phyloP scores from a whole-genome alignment of 2,888 invertebrate species.

The Cephus sareptanus region DNA sequence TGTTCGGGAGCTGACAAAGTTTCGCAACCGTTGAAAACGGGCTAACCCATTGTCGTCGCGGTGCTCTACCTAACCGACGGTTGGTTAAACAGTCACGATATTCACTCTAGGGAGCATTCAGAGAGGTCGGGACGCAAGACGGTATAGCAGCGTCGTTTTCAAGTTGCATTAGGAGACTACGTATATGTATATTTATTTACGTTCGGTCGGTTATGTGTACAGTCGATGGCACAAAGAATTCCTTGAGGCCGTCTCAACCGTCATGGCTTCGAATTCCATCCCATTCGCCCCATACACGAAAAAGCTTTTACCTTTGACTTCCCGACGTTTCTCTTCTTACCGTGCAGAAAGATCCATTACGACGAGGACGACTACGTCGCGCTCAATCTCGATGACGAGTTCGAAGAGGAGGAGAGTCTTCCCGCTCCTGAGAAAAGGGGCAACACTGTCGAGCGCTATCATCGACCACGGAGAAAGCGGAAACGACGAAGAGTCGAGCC shows the following conservation, averaged over 20 bases:
- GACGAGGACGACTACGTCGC: slow-evolving; percentile 69
- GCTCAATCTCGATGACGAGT: slow-evolving; percentile 67
- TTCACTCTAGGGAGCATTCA: neutral
- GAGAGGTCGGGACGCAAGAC: neutral
- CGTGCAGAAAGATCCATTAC: slow-evolving; percentile 65
- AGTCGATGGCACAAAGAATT: neutral
- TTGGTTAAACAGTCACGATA: neutral
- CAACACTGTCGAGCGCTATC: slow-evolving; percentile 44
- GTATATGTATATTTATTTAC: neutral
- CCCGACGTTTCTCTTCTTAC: neutral
- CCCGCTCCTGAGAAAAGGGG: slow-evolving; percentile 23
- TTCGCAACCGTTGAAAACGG: neutral
- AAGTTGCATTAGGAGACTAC: neutral
- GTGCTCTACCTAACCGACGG: neutral
- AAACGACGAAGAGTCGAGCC: slow-evolving; percentile 57
- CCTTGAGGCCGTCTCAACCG: neutral
- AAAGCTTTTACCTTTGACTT: neutral
- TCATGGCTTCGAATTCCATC: neutral
- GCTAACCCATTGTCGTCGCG: neutral
- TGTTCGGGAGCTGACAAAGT: neutral
- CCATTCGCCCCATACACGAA: neutral
- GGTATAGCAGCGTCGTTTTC: neutral
- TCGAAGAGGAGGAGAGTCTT: slow-evolving; percentile 58
- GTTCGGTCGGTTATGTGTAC: neutral
- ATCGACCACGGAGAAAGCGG: slow-evolving; percentile 59